A percentile compares a stretch with the other conserved stretches of the same genome.
These are phyloP conservation scores for Hyles euphorbiae DNA, from an alignment of 1,140 invertebrate genomes.

Conservation along the genomic window DNA sequence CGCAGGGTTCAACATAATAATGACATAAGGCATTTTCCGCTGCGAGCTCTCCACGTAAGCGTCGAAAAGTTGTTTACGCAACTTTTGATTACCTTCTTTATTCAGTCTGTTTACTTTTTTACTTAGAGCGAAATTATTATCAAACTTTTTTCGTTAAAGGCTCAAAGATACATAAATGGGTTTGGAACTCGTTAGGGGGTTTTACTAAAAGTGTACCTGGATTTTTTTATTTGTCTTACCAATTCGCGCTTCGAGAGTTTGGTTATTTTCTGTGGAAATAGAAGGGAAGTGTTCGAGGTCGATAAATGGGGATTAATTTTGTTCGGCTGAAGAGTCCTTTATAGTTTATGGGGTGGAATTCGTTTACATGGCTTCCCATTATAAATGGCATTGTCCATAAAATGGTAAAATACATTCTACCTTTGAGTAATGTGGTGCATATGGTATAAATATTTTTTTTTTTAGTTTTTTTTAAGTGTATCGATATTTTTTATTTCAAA, in stretches of 20 bases:
- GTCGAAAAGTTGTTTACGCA: constrained; percentile 54
- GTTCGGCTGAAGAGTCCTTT: no score
- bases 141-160: constrained; percentile 63
- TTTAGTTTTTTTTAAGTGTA: no score
- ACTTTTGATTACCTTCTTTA: constrained; percentile 65
- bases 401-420: no score
- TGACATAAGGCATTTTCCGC: constrained; percentile 24
- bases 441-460: no score
- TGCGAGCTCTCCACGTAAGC: constrained; percentile 34
- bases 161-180: constrained; percentile 54
- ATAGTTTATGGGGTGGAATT: no score
- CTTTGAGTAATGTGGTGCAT: no score
- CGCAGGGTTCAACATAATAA: neutral
- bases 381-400: no score
- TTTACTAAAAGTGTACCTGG: constrained; percentile 27
- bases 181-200: constrained; percentile 36
- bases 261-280: neutral
- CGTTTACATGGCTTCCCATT: no score
- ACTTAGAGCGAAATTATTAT: constrained; percentile 58
- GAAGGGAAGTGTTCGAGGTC: no score
- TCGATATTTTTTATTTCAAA: no score
- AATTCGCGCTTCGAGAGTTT: constrained; percentile 11
- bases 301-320: no score
- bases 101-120: constrained; percentile 58
- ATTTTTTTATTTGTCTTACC: constrained; percentile 22